These are phyloP conservation scores for Halcyon senegalensis DNA, from an alignment of 2,113 vertebrate genomes.

Conservation along the genomic window DNA sequence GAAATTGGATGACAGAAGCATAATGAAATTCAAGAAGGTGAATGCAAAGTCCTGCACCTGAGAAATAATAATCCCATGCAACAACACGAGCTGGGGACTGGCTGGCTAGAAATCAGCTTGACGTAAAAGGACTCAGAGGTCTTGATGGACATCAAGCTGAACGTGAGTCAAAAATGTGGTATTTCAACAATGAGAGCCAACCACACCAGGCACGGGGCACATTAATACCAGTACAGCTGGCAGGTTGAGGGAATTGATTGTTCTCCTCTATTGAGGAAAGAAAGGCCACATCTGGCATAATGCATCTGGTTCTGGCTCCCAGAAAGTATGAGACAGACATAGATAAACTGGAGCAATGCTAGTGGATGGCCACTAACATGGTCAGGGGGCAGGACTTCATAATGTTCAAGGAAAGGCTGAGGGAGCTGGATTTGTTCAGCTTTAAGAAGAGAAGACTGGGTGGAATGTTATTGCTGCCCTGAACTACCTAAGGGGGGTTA, in stretches of 20 bases:
- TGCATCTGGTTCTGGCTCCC: neutral
- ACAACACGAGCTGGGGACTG: neutral
- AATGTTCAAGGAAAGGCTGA: neutral
- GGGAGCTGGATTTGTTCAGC: neutral
- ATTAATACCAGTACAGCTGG: neutral
- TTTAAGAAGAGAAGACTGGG: neutral
- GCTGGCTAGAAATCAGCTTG: neutral
- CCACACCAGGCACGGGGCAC: accelerated
- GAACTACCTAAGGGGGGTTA: neutral
- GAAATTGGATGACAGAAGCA: neutral
- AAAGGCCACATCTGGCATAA: neutral
- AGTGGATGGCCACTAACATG: accelerated
- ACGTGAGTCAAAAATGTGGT: neutral
- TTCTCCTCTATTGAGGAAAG: neutral
- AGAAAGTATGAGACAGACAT: neutral
- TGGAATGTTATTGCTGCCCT: neutral
- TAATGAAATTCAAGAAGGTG: neutral
- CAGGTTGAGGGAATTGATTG: neutral
- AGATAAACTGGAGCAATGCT: neutral
- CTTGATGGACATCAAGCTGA: neutral
- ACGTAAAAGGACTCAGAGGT: neutral
- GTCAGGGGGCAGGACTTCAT: neutral
- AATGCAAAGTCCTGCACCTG: neutral
- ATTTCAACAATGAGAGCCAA: neutral
- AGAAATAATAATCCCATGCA: neutral